These are phyloP conservation scores for Drosophila teissieri DNA, from an alignment of 1,140 invertebrate species.

Conservation along the genomic window DNA sequence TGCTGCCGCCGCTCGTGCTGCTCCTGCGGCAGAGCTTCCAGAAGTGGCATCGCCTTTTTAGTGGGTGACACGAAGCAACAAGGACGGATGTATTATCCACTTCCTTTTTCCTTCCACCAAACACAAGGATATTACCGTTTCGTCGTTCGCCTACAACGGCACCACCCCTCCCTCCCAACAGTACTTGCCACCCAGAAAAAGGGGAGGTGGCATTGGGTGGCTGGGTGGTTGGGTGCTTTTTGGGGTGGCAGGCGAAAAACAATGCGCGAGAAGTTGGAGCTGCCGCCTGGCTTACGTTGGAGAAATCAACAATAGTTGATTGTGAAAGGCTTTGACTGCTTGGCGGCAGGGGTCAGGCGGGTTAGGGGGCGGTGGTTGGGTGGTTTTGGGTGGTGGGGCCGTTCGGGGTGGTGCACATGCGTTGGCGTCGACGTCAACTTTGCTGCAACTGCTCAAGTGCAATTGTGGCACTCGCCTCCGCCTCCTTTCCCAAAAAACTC, in stretches of 20 bases:
- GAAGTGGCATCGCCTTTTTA: constrained; percentile 83
- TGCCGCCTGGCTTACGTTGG: constrained; percentile 20
- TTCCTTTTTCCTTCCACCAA: constrained; percentile 85
- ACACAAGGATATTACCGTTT: constrained; percentile 85
- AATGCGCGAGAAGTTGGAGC: constrained; percentile 54
- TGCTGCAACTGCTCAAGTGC: constrained; percentile 72
- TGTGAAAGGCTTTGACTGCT: constrained; percentile 56
- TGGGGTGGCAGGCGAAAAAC: constrained; percentile 27
- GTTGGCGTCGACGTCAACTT: constrained; percentile 42
- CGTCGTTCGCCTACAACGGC: constrained; percentile 74
- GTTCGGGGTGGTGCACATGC: constrained; percentile 35
- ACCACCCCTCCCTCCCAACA: constrained; percentile 3
- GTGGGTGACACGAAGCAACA: constrained; percentile 85
- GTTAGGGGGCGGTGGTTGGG: neutral
- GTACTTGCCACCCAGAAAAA: neutral
- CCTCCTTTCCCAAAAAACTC: neutral
- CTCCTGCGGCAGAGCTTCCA: constrained; percentile 42
- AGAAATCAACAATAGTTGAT: constrained; percentile 63
- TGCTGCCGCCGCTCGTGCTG: constrained; percentile 20
- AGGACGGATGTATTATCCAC: constrained; percentile 85
- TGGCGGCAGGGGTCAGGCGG: constrained; percentile 16
- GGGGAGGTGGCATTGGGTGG: constrained; percentile 4
- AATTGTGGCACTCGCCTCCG: constrained; percentile 37
- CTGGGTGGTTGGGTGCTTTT: neutral
- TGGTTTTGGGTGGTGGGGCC: neutral